Base-by-base conservation (phyloP, 2,797 vertebrate genomes). In the Pseudochaenichthys georgianus region DNA sequence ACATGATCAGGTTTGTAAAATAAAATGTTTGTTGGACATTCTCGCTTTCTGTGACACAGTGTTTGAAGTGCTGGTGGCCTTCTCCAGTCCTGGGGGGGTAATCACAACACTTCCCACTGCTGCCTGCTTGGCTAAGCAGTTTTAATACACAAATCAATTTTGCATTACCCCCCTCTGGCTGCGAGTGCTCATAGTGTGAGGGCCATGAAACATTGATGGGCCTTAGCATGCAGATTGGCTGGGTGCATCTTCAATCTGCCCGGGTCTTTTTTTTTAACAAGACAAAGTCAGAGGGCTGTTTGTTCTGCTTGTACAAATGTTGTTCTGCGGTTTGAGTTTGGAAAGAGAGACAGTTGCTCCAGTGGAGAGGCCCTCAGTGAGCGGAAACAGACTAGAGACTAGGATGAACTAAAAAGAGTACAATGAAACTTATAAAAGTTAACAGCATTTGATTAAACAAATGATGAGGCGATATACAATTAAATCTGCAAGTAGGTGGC, bases 81-180 rank as follows among this genome's bases (percentile, higher is more conserved):
- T 83, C 76, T 78, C 28, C 54, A 64, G 84, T 91, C 92, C 89
- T 92, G 81, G 55, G 88, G 87, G 90, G 85, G 91, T 93, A 95
- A 95, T 95, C 95, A 93, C 90, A 94, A 89, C 94, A 93, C 95
- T 95, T 96, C 87, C 92, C 93, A 94, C 83, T 92, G 92, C 93
- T 93, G 87, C 89, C 88, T 91, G 93, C 95, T 96, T 95, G 94
- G 92, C 93, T 96, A 95, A 96, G 95, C 95, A 95, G 90, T 96
- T 97, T 96, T 96, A 96, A 96, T 96, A 95, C 92, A 95, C 93
- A 96, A 96, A 97, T 97, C 96, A 96, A 96, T 97, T 97, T 96
- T 97, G 90, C 95, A 96, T 96, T 97, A 95, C 95, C 93, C 95
- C 93, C 94, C 95, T 94, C 95, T 95, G 93, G 92, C 94, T 95